Base-by-base conservation (phyloP, 2,113 vertebrate genomes). In the Urocitellus parryii region DNA sequence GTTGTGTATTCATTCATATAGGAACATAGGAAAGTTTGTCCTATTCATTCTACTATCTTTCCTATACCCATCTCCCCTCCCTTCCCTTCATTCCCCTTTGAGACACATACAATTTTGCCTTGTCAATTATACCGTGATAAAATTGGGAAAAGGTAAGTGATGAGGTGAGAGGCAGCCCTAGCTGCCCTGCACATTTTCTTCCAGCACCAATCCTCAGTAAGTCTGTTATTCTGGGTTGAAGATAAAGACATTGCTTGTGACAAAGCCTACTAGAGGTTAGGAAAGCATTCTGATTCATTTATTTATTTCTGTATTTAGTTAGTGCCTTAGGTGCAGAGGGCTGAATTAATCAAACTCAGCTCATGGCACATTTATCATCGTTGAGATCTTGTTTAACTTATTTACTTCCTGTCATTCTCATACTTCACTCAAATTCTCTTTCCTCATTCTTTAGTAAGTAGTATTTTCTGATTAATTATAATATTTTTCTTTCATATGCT, bases 311-410 rank as follows among this genome's bases (percentile, higher is more conserved):
- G 22, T 56, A 90, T 95, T 95, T 90, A 79, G 39, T 89, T 92
- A 82, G 37, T 81, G 37, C 34, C 81, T 96, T 92, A 86, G 48
- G 22, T 78, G 51, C 77, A 94, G 34, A 92, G 29, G 9, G 17
- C 83, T 79, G 65, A 92, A 58, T 90, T 88, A 37, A 96, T 95
- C 86, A 91, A 91, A 89, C 78, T 90, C 86, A 86, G 53, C 29
- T 88, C 25, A 11, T 48, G 34, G 90, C 17, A 42, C 74, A 95
- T 93, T 96, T 96, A 91, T 92, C 61, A 76, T 87, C 37, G 24
- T 80, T 77, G 74, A 51, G 83, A 53, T 29, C 77, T 94, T 90
- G 65, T 65, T 95, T 93, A 68, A 85, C 67, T 97, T 92, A 77
- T 77, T 94, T 94, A 90, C 91, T 95, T 29, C 70, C 32, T 63